Base-by-base conservation (phyloP, 1,140 invertebrate species). In the Lanistes nyassanus region DNA sequence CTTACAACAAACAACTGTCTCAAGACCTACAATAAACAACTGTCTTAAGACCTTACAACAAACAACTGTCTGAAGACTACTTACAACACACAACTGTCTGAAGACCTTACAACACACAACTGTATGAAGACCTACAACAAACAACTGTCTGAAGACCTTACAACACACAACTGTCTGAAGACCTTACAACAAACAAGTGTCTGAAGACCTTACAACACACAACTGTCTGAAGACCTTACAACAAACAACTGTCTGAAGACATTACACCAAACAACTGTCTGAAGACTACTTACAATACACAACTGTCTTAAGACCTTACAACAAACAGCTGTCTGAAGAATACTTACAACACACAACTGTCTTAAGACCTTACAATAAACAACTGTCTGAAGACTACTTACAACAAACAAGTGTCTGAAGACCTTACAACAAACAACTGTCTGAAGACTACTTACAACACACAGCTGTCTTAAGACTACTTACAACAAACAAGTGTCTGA, bases 401-500 rank as follows among this genome's bases (percentile, higher is more conserved):
- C n/a, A 47, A 47, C 19, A 47, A 0, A 16, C 42, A 47, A 47
- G 42, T 47, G 42, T 13, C 42, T 47, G 42, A 1, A 13, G 0
- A 47, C 42, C 42, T 47, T 47, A 47, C 42, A 42, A 47, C 19
- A 47, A 9, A 6, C 42, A 47, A 6, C 19, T 47, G 19, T n/a
- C n/a, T n/a, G n/a, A n/a, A n/a, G n/a, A n/a, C n/a, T n/a, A n/a
- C n/a, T n/a, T n/a, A 64, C n/a, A 64, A 26, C 0, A 26, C 34
- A 16, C 2, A 9, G 19, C 42, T 47, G 2, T 6, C 2, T 47
- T 9, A 13, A 13, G 19, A 34, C 47, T 31, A 70, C 85, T 88
- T 88, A 93, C 92, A 92, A 26, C 95, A 97, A 0, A 98, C 96
- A 37, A 95, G n/a, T n/a, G n/a, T n/a, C n/a, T n/a, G n/a, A n/a